Evolutionary conservation across 2,888 invertebrate species (phyloP).

Genomic region (Mystacides longicornis): DNA sequence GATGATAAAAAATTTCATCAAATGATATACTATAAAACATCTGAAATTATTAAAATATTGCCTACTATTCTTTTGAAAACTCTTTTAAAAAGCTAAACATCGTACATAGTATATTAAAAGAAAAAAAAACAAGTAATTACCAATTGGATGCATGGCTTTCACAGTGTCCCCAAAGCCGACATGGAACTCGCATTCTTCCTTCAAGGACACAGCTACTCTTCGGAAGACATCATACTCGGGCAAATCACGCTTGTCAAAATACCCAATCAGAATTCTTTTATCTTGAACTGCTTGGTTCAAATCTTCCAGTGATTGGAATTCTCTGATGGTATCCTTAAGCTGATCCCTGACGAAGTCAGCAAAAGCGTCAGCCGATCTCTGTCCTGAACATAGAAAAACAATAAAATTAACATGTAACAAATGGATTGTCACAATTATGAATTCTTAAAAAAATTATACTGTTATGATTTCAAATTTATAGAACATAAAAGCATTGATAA

Average conservation of each 20-base stretch:
- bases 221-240: conserved; percentile 75
- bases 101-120: neutral
- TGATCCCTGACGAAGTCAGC: conserved; percentile 83
- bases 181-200: conserved; percentile 94
- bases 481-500: too few relatives aligned
- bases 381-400: conserved; percentile 37
- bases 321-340: conserved; percentile 75
- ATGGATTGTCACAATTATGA: too few relatives aligned
- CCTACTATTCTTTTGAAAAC: too few relatives aligned
- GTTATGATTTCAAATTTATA: too few relatives aligned
- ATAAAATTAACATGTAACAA: neutral
- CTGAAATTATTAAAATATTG: too few relatives aligned
- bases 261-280: conserved; percentile 82
- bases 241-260: conserved; percentile 75
- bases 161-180: conserved; percentile 82
- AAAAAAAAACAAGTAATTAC: conserved; percentile 35
- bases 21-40: too few relatives aligned
- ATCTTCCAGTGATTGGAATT: conserved; percentile 66
- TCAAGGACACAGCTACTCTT: conserved; percentile 75
- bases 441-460: too few relatives aligned
- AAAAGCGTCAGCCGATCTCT: conserved; percentile 86
- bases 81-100: neutral
- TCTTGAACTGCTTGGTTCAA: conserved; percentile 69
- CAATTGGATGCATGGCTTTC: conserved; percentile 77
- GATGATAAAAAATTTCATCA: too few relatives aligned